These are phyloP conservation scores for Lymantria dispar DNA, from an alignment of 2,888 invertebrate genomes.

Conservation along the genomic window DNA sequence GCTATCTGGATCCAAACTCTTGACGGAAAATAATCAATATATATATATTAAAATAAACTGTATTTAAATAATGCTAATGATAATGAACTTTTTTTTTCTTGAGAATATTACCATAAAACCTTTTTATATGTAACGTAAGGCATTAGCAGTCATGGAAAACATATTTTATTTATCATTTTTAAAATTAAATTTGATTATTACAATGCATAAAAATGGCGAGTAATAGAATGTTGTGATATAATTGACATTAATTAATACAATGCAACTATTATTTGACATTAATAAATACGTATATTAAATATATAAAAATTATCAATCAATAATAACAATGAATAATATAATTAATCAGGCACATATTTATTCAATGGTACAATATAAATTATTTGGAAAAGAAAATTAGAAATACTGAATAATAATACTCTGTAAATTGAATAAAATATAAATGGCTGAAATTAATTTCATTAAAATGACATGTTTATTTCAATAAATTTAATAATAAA, in stretches of 20 bases:
- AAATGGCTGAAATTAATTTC: neutral
- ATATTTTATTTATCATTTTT: neutral
- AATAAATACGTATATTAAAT: constrained; percentile 30
- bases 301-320: constrained; percentile 17
- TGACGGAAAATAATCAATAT: too few relatives aligned
- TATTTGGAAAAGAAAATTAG: constrained; percentile 16
- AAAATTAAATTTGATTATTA: neutral
- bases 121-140: too few relatives aligned
- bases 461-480: neutral
- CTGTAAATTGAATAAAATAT: neutral
- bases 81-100: too few relatives aligned
- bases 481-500: neutral
- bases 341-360: constrained; percentile 35
- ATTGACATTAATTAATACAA: constrained; percentile 23
- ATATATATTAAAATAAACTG: too few relatives aligned
- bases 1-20: too few relatives aligned
- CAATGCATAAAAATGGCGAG: neutral
- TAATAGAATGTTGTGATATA: neutral
- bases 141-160: too few relatives aligned
- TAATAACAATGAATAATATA: constrained; percentile 28
- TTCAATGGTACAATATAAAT: constrained; percentile 29
- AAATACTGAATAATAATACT: constrained; percentile 1
- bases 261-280: constrained; percentile 25
- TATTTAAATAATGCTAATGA: too few relatives aligned
- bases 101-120: too few relatives aligned